phyloP scores from a whole-genome alignment of 2,113 vertebrate species.

The Erinaceus europaeus region DNA sequence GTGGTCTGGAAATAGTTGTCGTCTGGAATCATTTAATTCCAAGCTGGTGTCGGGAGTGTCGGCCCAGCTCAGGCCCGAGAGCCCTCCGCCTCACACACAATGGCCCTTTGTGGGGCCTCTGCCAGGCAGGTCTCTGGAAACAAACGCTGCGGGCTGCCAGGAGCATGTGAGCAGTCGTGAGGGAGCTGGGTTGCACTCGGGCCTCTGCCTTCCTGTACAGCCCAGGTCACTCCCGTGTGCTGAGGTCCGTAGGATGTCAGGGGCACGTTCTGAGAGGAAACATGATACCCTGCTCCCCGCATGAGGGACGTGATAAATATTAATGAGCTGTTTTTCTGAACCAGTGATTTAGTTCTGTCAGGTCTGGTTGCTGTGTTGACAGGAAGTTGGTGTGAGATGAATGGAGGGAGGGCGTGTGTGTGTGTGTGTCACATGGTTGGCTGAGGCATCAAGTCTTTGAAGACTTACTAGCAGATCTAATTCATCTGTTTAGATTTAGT shows the following conservation, averaged over 20 bases:
- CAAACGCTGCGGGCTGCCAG: constrained; percentile 56
- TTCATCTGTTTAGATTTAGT: no score
- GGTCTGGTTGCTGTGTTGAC: neutral
- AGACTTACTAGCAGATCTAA: neutral
- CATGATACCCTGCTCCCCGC: constrained; percentile 54
- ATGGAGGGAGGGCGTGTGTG: neutral
- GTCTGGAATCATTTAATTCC: constrained; percentile 46
- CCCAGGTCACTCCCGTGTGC: constrained; percentile 77
- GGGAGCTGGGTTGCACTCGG: constrained; percentile 74
- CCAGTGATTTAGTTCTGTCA: constrained; percentile 13
- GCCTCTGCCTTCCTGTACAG: constrained; percentile 54
- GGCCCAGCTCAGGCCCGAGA: neutral
- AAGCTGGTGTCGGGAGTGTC: constrained; percentile 49
- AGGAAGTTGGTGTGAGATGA: neutral
- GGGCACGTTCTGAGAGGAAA: constrained; percentile 57
- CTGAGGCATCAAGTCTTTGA: neutral
- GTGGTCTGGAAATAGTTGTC: constrained; percentile 56
- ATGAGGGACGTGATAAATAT: constrained; percentile 60
- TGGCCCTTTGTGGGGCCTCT: constrained; percentile 45
- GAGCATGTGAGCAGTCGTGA: constrained; percentile 64
- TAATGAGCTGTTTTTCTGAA: constrained; percentile 41
- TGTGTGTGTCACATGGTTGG: neutral
- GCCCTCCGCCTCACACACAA: constrained; percentile 28
- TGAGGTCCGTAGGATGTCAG: constrained; percentile 48
- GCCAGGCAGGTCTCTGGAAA: constrained; percentile 51